Evolutionary conservation across 2,113 vertebrate genomes (phyloP).

Genomic region (Pungitius pungitius): DNA sequence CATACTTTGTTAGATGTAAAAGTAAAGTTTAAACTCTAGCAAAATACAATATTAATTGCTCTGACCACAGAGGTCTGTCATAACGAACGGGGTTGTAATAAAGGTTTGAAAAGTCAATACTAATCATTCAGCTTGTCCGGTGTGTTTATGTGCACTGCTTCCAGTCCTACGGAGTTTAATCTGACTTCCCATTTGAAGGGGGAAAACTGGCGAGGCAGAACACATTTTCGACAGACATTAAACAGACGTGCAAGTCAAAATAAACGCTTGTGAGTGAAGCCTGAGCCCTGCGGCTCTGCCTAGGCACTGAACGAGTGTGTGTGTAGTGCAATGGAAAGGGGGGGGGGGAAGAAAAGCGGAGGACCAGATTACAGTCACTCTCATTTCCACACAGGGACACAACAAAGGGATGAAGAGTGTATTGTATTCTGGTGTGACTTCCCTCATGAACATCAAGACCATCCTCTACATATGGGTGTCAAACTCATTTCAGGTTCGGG

Average conservation of each 20-base stretch:
- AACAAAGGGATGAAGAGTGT: conserved; percentile 24
- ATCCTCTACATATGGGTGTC: no score
- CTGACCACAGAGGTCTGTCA: conserved; percentile 47
- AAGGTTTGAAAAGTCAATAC: conserved; percentile 69
- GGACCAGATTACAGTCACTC: conserved; percentile 58
- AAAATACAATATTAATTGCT: conserved; percentile 61
- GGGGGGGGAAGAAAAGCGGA: conserved; percentile 46
- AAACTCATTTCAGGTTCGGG: no score
- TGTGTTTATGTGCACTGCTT: conserved; percentile 71
- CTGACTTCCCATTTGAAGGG: conserved; percentile 70
- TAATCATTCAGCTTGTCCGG: conserved; percentile 66
- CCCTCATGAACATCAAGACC: not conserved
- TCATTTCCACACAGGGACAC: conserved; percentile 49
- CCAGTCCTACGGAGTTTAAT: conserved; percentile 68
- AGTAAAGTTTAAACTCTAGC: conserved; percentile 32
- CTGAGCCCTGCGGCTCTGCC: conserved; percentile 39
- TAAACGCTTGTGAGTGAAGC: conserved; percentile 62
- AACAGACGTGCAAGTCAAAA: conserved; percentile 75
- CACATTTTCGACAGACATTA: conserved; percentile 71
- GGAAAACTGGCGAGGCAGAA: conserved; percentile 70
- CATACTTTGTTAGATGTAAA: conserved; percentile 22
- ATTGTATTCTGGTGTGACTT: not conserved
- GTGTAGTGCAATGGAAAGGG: conserved; percentile 32
- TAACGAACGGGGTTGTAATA: conserved; percentile 52
- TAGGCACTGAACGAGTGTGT: conserved; percentile 30